These are phyloP conservation scores for Pogonophryne albipinna DNA, from an alignment of 2,797 vertebrate species.

Conservation along the genomic window DNA sequence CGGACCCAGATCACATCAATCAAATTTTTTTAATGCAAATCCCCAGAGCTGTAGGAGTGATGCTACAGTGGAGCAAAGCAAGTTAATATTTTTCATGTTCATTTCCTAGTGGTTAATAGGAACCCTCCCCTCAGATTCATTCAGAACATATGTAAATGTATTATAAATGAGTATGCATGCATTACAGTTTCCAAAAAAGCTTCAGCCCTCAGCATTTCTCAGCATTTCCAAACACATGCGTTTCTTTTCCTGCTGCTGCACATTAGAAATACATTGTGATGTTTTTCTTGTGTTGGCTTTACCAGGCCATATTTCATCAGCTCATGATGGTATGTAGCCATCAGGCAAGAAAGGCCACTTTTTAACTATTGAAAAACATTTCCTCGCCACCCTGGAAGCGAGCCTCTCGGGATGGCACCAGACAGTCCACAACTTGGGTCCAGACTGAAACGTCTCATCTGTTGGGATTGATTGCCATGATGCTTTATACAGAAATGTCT, in stretches of 20 bases:
- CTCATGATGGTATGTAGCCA: neutral
- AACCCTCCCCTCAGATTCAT: neutral
- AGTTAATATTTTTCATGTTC: neutral
- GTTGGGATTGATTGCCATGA: neutral
- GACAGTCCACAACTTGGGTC: neutral
- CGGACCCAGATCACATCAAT: constrained; percentile 25
- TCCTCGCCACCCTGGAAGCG: neutral
- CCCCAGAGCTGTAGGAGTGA: neutral
- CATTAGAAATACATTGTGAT: constrained; percentile 10
- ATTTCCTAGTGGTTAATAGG: neutral
- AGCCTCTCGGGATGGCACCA: neutral
- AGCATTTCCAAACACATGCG: constrained; percentile 28
- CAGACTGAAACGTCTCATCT: constrained; percentile 1
- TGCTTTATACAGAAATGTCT: neutral
- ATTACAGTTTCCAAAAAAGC: neutral
- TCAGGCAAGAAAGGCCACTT: constrained; percentile 23
- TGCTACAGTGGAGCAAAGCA: constrained; percentile 14
- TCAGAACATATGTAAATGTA: neutral
- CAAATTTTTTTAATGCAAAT: constrained; percentile 27
- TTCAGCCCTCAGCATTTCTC: constrained; percentile 26
- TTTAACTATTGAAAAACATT: neutral
- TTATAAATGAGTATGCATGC: neutral
- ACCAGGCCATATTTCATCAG: constrained; percentile 33
- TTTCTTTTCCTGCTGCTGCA: constrained; percentile 20
- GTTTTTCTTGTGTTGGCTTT: constrained; percentile 17